phyloP scores from a whole-genome alignment of 2,113 vertebrate genomes.

The Dicerorhinus sumatrensis region DNA sequence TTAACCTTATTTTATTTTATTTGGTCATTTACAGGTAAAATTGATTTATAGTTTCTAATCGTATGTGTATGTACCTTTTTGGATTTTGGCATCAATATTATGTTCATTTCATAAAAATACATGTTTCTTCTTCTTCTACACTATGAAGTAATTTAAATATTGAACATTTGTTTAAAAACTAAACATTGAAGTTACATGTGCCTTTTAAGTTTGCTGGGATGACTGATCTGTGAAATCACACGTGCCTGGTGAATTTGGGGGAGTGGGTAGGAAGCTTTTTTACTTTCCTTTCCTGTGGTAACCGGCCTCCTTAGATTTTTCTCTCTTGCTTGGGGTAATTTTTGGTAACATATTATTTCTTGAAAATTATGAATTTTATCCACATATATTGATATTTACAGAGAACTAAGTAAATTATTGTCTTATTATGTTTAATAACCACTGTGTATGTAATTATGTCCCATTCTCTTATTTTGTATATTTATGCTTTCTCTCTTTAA shows the following conservation, averaged over 20 bases:
- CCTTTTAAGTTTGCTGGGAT: neutral
- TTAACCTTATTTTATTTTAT: neutral
- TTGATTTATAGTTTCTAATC: neutral
- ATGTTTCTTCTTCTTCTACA: neutral
- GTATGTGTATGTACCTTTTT: neutral
- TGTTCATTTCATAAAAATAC: neutral
- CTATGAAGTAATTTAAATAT: neutral
- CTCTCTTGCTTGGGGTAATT: neutral
- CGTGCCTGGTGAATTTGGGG: neutral
- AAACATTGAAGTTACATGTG: neutral
- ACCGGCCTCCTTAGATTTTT: neutral
- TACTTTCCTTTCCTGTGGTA: neutral
- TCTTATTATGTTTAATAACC: neutral
- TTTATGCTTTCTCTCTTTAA: neutral
- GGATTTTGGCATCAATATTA: neutral
- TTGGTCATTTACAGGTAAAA: neutral
- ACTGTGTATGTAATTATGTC: neutral
- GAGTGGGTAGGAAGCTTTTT: neutral
- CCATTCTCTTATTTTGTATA: neutral
- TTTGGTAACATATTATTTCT: neutral
- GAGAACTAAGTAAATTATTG: neutral
- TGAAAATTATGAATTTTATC: neutral
- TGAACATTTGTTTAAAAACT: neutral
- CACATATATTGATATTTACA: neutral
- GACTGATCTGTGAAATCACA: neutral